Evolutionary conservation across 1,140 invertebrate genomes (phyloP), one percentile per base, ranked within the genome.

Genomic region (Bacillus rossius): DNA sequence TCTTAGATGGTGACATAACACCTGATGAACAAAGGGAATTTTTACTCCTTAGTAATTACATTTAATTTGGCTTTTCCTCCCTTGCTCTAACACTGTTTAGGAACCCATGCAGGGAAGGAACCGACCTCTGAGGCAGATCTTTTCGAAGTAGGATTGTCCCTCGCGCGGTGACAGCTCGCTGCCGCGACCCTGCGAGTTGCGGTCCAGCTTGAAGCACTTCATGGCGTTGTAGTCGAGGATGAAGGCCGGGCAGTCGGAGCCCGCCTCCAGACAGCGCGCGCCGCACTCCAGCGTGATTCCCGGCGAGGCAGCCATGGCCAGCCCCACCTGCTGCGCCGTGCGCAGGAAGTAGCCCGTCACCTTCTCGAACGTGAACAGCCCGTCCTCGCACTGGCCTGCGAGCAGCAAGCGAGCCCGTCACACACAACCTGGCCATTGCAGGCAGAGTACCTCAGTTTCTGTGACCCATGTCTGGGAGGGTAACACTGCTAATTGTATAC

Each of bases 351-450:
- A 70, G 5, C 75, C 75, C 2, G 75, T 78, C 8, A 79, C 73
- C 54, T 78, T 79, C 56, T 79, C 77, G 61, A 76, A 79, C 1
- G 77, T 78, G 58, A 78, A 77, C 8, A 76, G 67, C 8, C 77
- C 77, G 16, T 74, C 73, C 47, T 76, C 75, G 55, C 75, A 76
- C 60, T 75, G 69, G 61, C 74, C 73, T 76, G 37, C 3, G 63
- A 63, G 17, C 14, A 58, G 14, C n/a, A n/a, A n/a, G n/a, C n/a
- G 34, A 55, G 14, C n/a, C n/a, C n/a, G n/a, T n/a, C n/a, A n/a
- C n/a, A n/a, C n/a, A n/a, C n/a, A n/a, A n/a, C n/a, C n/a, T n/a
- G n/a, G n/a, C n/a, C n/a, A n/a, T n/a, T n/a, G n/a, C n/a, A n/a
- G n/a, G n/a, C n/a, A n/a, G n/a, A n/a, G n/a, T n/a, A n/a, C n/a